A percentile compares a stretch with the other conserved stretches of the same genome.
Conservation (phyloP, 1,140 invertebrate species). For the Zaprionus africanus region DNA sequence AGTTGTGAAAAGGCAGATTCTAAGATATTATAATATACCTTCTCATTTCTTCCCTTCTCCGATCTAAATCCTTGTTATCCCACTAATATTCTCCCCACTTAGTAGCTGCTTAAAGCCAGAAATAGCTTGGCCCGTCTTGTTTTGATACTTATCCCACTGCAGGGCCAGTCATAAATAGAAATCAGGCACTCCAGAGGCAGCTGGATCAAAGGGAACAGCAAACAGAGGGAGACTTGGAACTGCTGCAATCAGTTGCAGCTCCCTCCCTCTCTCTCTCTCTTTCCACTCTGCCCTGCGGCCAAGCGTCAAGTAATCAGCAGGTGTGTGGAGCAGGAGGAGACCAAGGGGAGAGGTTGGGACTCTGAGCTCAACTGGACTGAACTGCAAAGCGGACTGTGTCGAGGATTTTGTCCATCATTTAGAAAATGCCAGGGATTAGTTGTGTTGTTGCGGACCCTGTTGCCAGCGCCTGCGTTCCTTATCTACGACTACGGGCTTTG, state of each 20-base stretch:
- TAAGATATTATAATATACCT: too few relatives aligned
- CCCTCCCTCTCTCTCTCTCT: not conserved
- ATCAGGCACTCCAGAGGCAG: constrained; percentile 1
- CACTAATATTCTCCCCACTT: not conserved
- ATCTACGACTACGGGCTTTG: constrained; percentile 22
- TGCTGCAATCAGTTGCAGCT: constrained; percentile 24
- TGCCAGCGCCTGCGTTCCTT: not conserved
- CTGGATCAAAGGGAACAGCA: constrained; percentile 4
- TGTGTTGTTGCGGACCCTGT: constrained; percentile 53
- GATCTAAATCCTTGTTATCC: not conserved
- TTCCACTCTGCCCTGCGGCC: not conserved
- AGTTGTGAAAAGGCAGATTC: too few relatives aligned
- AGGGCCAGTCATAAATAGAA: constrained; percentile 1
- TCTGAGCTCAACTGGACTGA: not conserved
- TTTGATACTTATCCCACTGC: not conserved
- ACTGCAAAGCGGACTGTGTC: constrained; percentile 7
- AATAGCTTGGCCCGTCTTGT: not conserved
- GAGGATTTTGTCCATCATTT: constrained; percentile 62
- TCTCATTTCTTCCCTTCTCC: not conserved
- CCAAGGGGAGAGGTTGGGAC: not conserved
- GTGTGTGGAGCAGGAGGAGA: not conserved
- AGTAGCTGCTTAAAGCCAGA: not conserved
- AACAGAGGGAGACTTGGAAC: not conserved
- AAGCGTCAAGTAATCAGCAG: constrained; percentile 12
- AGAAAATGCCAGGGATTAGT: constrained; percentile 66